Conservation (phyloP, 2,888 invertebrate species). For the Sinotaia quadrata region DNA sequence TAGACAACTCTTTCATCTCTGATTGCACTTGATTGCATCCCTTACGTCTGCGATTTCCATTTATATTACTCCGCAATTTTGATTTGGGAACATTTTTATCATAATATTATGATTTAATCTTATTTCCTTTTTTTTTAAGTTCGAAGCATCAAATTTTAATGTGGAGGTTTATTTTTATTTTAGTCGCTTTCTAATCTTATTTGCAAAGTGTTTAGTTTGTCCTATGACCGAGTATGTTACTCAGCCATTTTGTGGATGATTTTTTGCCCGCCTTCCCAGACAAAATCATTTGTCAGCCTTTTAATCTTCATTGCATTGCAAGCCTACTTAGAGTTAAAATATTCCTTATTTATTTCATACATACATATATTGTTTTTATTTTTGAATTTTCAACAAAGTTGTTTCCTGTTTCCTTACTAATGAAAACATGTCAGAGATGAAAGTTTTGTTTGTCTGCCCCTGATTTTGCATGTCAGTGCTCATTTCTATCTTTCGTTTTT, state of each 20-base stretch:
- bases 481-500: too few species aligned
- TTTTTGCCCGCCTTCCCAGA: too few species aligned
- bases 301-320: too few species aligned
- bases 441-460: not conserved
- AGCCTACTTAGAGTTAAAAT: too few species aligned
- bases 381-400: too few species aligned
- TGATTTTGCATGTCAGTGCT: not conserved
- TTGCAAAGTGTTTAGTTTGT: too few species aligned
- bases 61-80: not conserved
- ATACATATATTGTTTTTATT: too few species aligned
- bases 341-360: too few species aligned
- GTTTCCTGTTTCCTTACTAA: too few species aligned
- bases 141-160: not conserved
- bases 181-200: not conserved
- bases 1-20: conserved; percentile 32
- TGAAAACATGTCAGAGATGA: conserved; percentile 19
- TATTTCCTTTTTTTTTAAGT: conserved; percentile 5
- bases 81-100: conserved; percentile 2
- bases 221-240: too few species aligned
- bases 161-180: not conserved
- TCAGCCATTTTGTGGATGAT: too few species aligned
- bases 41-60: conserved; percentile 13
- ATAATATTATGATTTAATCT: not conserved
- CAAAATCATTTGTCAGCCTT: too few species aligned
- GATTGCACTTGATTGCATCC: conserved; percentile 17